Percentiles rank a stretch among this genome's conserved stretches.
phyloP scores from a whole-genome alignment of 2,797 vertebrate species.

The Aplochiton taeniatus region DNA sequence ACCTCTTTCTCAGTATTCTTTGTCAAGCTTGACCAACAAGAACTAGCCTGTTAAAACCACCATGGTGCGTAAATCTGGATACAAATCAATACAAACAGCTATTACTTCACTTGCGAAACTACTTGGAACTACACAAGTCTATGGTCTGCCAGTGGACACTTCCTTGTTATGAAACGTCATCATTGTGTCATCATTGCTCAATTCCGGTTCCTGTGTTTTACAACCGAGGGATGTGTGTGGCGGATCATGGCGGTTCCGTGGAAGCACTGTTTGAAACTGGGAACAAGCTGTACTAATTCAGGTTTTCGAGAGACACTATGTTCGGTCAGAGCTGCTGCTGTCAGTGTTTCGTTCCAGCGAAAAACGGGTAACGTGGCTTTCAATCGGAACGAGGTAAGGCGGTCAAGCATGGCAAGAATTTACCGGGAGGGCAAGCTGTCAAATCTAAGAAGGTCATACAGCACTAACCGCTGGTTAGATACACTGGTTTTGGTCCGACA shows the following conservation, averaged over 20 bases:
- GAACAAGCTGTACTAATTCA: neutral
- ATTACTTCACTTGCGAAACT: neutral
- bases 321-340: constrained; percentile 17
- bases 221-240: constrained; percentile 20
- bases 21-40: too few species aligned
- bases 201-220: constrained; percentile 56
- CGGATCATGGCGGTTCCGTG: constrained; percentile 74
- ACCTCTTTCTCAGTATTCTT: too few species aligned
- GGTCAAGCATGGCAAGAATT: constrained; percentile 4
- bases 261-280: constrained; percentile 55
- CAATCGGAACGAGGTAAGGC: constrained; percentile 42
- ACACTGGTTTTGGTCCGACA: too few species aligned
- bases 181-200: accelerated
- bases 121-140: neutral
- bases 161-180: constrained; percentile 22
- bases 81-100: too few species aligned
- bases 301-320: constrained; percentile 38
- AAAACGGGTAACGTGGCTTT: constrained; percentile 12
- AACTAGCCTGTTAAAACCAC: too few species aligned
- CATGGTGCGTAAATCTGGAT: too few species aligned
- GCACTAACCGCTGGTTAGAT: neutral
- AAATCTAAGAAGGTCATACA: constrained; percentile 66
- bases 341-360: constrained; percentile 13
- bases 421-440: constrained; percentile 22
- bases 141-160: neutral